These are phyloP conservation scores for Acrossocheilus fasciatus DNA, from an alignment of 2,797 vertebrate genomes.

Conservation along the genomic window DNA sequence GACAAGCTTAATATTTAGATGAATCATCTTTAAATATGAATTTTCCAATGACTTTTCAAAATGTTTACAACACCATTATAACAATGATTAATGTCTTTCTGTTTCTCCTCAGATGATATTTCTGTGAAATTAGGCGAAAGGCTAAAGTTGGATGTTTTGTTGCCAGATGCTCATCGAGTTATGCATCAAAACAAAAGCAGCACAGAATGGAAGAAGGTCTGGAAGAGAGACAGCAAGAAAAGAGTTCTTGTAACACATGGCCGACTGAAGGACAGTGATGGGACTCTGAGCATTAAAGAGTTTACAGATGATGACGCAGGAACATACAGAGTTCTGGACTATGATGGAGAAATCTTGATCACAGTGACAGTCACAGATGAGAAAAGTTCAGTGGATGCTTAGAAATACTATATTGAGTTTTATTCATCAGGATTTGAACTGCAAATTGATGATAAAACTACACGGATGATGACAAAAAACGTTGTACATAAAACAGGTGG, in stretches of 20 bases:
- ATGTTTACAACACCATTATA: background rate
- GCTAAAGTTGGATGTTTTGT: background rate
- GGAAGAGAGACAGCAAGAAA: background rate
- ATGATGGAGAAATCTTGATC: background rate
- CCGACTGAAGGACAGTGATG: background rate
- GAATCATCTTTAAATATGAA: too few species aligned
- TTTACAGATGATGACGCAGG: background rate
- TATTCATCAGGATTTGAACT: background rate
- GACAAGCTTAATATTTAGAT: background rate
- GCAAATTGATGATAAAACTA: background rate
- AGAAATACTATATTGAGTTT: too few species aligned
- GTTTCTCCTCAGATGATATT: background rate
- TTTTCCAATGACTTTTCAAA: too few species aligned
- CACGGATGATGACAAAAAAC: too few species aligned
- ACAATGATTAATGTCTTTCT: background rate
- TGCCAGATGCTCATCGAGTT: background rate
- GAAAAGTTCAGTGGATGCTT: background rate
- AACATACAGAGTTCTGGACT: background rate
- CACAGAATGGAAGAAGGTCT: background rate
- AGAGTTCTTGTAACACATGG: rapidly evolving
- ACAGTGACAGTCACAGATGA: background rate
- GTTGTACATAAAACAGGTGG: too few species aligned
- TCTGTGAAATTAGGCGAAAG: background rate
- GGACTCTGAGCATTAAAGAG: background rate
- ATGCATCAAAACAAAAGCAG: background rate